Evolutionary conservation across 2,888 invertebrate genomes (phyloP), one percentile per base, ranked within the genome.

Genomic region (Lasioglossum oenotherae): DNA sequence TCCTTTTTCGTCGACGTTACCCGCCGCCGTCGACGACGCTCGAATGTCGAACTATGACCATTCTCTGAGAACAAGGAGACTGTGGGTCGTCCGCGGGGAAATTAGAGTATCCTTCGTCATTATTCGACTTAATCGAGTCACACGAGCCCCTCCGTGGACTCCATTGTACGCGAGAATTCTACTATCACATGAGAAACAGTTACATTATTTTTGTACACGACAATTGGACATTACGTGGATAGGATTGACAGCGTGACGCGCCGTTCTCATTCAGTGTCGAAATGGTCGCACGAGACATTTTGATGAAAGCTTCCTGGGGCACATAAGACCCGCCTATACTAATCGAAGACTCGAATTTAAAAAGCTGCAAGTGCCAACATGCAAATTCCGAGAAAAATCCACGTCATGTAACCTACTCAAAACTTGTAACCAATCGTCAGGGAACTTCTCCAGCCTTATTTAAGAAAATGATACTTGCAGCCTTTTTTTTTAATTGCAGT

Each of bases 1-100:
- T 71, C 76, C 80, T 80, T 81, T 75, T 82, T 57, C 57, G 35
- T 67, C 73, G 35, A 38, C 38, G 38, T 69, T 38, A n/a, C 38
- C 35, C 35, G 35, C 64, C 14, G 74, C 27, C 38, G 16, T 0
- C 35, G 69, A 71, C 74, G 35, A 10, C 60, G 49, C 74, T 41
- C 12, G n/a, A n/a, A 10, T 57, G n/a, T n/a, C n/a, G 57, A 64
- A 31, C 64, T 19, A 19, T 31, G 46, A 10, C 44, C 16, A 27
- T 74, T 5, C 67, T 49, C 73, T 31, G 69, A 46, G 49, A 53
- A 83, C 75, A 23, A 27, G 8, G 53, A 27, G 31, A 16, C 31
- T 14, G 6, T n/a, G 41, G 53, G 46, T 79, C 79, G 19, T 46
- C n/a, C 23, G 49, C 53, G 27, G 57, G 27, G 16, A 41, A 71